Percentiles rank a stretch among this genome's conserved stretches.
Conservation (phyloP, 1,140 invertebrate species). For the Laupala kohalensis region DNA sequence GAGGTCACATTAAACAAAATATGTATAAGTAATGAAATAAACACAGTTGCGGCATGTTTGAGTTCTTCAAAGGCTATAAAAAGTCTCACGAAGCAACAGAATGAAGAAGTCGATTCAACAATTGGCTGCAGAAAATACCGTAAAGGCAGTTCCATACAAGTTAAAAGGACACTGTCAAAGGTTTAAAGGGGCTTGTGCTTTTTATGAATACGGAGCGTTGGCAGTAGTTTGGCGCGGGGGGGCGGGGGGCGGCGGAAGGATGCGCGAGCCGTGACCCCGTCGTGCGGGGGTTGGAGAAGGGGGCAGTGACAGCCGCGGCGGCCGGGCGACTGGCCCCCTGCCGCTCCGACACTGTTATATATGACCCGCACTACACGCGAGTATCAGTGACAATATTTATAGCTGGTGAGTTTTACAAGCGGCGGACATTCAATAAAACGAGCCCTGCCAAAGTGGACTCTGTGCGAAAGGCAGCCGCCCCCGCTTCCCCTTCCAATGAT, state of each 20-base stretch:
- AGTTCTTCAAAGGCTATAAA: neutral
- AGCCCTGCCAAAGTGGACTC: neutral
- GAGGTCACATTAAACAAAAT: no score
- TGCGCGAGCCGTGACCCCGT: no score
- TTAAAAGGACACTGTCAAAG: neutral
- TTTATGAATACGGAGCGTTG: neutral
- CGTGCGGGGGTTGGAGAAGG: neutral
- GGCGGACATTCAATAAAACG: neutral
- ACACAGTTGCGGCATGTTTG: no score
- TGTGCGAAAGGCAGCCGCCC: neutral
- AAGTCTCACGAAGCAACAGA: neutral
- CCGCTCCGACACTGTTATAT: conserved; percentile 4
- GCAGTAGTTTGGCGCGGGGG: no score
- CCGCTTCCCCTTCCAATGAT: no score
- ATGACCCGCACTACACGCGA: neutral
- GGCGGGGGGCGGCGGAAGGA: neutral
- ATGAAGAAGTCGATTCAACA: neutral
- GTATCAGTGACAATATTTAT: conserved; percentile 7
- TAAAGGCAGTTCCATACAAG: neutral
- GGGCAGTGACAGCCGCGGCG: neutral
- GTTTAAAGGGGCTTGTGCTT: neutral
- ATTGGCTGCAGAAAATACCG: neutral
- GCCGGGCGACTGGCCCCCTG: neutral
- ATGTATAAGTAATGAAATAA: no score
- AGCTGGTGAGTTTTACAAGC: conserved; percentile 5